These are phyloP conservation scores for Coenonympha glycerion DNA, from an alignment of 2,888 invertebrate genomes.

Conservation along the genomic window DNA sequence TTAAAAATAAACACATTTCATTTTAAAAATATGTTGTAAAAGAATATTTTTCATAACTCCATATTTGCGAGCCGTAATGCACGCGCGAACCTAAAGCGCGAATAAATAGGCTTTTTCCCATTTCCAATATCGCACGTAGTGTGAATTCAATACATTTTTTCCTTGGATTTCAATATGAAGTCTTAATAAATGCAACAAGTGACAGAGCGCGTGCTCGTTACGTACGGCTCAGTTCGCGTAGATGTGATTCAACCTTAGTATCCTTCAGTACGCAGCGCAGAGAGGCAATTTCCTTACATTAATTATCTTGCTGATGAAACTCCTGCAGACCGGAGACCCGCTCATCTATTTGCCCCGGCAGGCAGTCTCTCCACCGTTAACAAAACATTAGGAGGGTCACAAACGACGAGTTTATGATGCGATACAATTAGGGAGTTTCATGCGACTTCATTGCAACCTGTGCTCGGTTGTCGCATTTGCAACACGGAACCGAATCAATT, in stretches of 20 bases:
- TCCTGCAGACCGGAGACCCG: slow-evolving; percentile 46
- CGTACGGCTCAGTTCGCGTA: slow-evolving; percentile 3
- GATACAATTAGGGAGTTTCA: too few species aligned
- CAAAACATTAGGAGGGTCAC: slow-evolving; percentile 20
- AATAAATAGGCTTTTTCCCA: neutral
- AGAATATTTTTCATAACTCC: too few species aligned
- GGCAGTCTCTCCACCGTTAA: slow-evolving; percentile 18
- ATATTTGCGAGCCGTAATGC: neutral
- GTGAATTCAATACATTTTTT: neutral
- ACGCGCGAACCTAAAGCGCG: neutral
- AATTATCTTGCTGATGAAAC: slow-evolving; percentile 65
- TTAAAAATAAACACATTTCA: too few species aligned
- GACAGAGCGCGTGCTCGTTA: neutral
- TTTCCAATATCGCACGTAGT: neutral
- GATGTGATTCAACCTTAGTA: slow-evolving; percentile 20
- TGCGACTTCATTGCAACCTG: too few species aligned
- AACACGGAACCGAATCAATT: too few species aligned
- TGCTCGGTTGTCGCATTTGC: too few species aligned
- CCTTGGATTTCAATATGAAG: neutral
- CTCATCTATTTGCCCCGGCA: slow-evolving; percentile 41
- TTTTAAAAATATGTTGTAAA: too few species aligned
- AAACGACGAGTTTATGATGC: too few species aligned
- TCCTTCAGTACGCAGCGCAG: slow-evolving; percentile 32
- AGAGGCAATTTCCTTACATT: slow-evolving; percentile 61
- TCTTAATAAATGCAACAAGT: neutral